Conservation (phyloP, 2,113 vertebrate species). For the Sus scrofa region T2T-Sscrofa CM000819.6:1422001-1422500, state of each 20-base stretch:
- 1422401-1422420: too few species aligned
- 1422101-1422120: neutral
- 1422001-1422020: too few species aligned
- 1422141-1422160: neutral
- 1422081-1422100: neutral
- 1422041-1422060: neutral
- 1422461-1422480: too few species aligned
- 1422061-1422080: neutral
- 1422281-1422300: neutral
- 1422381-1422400: too few species aligned
- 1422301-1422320: fast-evolving
- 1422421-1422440: too few species aligned
- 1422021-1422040: too few species aligned
- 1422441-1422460: too few species aligned
- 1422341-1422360: neutral
- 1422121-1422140: neutral
- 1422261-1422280: neutral
- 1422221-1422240: too few species aligned
- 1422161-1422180: neutral
- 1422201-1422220: neutral
- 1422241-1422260: neutral
- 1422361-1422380: neutral
- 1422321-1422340: neutral
- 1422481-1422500: too few species aligned
- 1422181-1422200: neutral